Evolutionary conservation across 35 echinoderm and acorn worm species (phyloP), one percentile per base, ranked within the genome.

Genomic region (Eucidaris tribuloides): DNA sequence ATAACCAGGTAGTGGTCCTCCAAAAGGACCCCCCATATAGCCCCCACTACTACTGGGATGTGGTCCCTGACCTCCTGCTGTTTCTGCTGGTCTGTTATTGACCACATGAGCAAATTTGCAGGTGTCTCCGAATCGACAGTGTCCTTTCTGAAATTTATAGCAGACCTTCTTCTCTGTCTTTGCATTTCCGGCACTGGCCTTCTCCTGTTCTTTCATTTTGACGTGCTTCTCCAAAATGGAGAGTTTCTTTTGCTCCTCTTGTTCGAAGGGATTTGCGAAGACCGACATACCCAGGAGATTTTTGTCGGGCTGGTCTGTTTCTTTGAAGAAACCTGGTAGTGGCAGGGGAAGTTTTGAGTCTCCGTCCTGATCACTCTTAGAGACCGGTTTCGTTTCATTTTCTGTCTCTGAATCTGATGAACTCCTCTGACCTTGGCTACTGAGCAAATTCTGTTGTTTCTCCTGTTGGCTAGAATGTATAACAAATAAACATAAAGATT

Each of bases 241-340:
- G 7, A 74, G 68, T 74, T 74, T 33, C 9, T 74, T 36, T 44
- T 74, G 68, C 37, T 40, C 24, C n/a, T 27, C 68, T 44, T 74
- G 68, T 40, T 74, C 68, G 25, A 41, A 74, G 13, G 68, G 68
- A 74, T 74, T 74, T 44, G 68, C 68, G 44, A 74, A 74, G 68
- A 74, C 68, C 24, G 68, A 74, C 23, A 74, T 42, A 44, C 68
- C 44, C 2, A 44, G 36, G 22, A 74, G 68, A 40, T 74, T 74
- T 19, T 41, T 74, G 11, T 14, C 64, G 25, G n/a, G 2, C 4
- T 33, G 7, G 18, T 74, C 35, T 15, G 68, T 42, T 74, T 33
- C 29, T 41, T n/a, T 4, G 22, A 74, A 74, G 37, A 27, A 33
- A 42, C 44, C 28, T 35, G 68, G 68, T n/a, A 74, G 37, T 19